Base-by-base conservation (phyloP, 2,888 invertebrate species). In the Rhingia campestris region DNA sequence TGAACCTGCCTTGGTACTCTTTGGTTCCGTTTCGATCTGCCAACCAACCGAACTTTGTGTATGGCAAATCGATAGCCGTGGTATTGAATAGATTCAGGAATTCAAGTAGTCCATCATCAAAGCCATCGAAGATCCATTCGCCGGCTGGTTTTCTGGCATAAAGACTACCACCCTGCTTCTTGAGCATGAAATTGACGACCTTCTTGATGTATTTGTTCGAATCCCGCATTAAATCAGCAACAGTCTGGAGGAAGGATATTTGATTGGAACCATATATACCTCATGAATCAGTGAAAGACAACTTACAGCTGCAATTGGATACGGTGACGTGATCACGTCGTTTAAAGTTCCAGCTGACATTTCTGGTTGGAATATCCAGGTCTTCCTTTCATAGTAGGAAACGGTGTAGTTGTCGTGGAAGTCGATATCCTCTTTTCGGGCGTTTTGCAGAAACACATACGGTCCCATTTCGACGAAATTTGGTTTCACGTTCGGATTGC, bases 1-100 rank as follows among this genome's bases (percentile, higher is more conserved):
- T 95, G 88, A 95, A 96, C 0, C 93, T 92, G 0, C 97, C 97
- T 90, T 97, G 97, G 88, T 93, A 96, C 0, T 93, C 93, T 39
- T 92, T 90, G 0, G 96, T 95, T 35, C 92, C 93, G 90, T 97
- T 97, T 86, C 97, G 94, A 95, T 97, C 92, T 6, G 90, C 93
- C 89, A 98, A 96, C 96, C 97, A 97, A 7, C 96, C 98, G 90
- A 98, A 97, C 88, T 94, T 95, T 39, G 94, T 94, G 87, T 93
- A 95, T 0, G 96, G 96, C 86, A 96, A 93, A 0, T 91, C 86
- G 37, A 91, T 89, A 81, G 86, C 87, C 0, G 89, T 56, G 90
- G 32, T 94, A 88, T 86, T 94, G 90, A 45, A 95, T 86, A 87
- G 93, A 89, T 49, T 91, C 70, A 47, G 93, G 92, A 81, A 95